Evolutionary conservation across 2,113 vertebrate genomes (phyloP).

Genomic region (Corythornis cristatus): DNA sequence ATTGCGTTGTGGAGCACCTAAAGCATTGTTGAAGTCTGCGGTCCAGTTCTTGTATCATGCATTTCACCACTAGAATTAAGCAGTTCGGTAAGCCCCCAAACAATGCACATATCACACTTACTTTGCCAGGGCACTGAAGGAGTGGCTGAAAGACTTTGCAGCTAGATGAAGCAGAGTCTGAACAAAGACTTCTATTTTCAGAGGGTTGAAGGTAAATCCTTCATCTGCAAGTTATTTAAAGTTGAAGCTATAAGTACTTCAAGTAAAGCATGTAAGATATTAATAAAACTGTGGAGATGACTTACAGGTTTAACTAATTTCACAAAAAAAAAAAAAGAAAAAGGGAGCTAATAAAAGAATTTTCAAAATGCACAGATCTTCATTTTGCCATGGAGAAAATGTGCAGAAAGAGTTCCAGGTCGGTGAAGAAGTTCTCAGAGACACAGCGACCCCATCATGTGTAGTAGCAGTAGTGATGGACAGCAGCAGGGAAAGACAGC

Average conservation of each 20-base stretch:
- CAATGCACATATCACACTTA: slow-evolving; percentile 71
- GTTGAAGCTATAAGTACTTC: neutral
- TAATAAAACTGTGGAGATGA: neutral
- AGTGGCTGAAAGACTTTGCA: slow-evolving; percentile 97
- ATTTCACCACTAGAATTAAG: neutral
- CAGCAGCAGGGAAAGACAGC: neutral
- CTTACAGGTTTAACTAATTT: neutral
- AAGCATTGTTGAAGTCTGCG: neutral
- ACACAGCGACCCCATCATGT: neutral
- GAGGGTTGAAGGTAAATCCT: slow-evolving; percentile 92
- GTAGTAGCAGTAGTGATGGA: neutral
- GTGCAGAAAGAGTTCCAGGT: neutral
- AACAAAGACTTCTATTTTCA: slow-evolving; percentile 97
- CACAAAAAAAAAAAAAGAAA: neutral
- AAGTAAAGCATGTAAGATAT: neutral
- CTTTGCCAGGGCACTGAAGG: slow-evolving; percentile 98
- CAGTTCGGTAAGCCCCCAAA: neutral
- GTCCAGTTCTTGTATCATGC: neutral
- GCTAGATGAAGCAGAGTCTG: slow-evolving; percentile 94
- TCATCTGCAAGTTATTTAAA: slow-evolving; percentile 84
- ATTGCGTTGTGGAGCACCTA: neutral
- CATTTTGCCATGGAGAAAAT: neutral
- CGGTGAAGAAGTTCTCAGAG: neutral
- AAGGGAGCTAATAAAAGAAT: neutral
- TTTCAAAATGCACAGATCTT: neutral